A percentile compares a stretch with the other conserved stretches of the same genome.
phyloP scores from a whole-genome alignment of 1,140 invertebrate genomes.

The Drosophila erecta region DNA sequence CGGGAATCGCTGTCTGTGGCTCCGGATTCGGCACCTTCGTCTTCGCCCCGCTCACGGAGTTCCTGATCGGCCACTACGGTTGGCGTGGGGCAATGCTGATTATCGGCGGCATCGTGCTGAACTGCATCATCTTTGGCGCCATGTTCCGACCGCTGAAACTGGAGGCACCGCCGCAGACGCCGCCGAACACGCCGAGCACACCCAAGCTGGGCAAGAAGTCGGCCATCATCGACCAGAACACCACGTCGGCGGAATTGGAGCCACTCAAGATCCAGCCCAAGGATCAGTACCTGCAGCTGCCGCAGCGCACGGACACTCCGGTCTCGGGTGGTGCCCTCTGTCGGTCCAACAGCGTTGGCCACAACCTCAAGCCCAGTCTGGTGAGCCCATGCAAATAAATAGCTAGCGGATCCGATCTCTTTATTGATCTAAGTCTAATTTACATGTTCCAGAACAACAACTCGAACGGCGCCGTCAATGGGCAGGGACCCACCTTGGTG shows the following conservation, averaged over 20 bases:
- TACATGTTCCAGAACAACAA: constrained; percentile 61
- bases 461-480: constrained; percentile 58
- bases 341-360: constrained; percentile 78
- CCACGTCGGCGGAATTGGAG: constrained; percentile 69
- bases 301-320: constrained; percentile 37
- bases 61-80: constrained; percentile 87
- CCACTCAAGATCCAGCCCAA: constrained; percentile 60
- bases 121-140: constrained; percentile 93
- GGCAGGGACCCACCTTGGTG: constrained; percentile 16
- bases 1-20: constrained; percentile 97
- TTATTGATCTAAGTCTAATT: not conserved
- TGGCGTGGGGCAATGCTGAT: constrained; percentile 92
- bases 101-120: constrained; percentile 91
- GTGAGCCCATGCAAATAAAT: constrained; percentile 13
- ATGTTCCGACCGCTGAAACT: constrained; percentile 91
- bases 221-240: constrained; percentile 78
- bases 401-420: not conserved
- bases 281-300: constrained; percentile 78
- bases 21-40: constrained; percentile 95
- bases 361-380: constrained; percentile 63
- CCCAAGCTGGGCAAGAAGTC: constrained; percentile 60
- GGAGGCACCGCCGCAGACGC: constrained; percentile 64
- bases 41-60: constrained; percentile 91
- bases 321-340: constrained; percentile 37
- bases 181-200: constrained; percentile 36